phyloP scores from a whole-genome alignment of 2,113 vertebrate genomes.

The Aythya baeri region DNA sequence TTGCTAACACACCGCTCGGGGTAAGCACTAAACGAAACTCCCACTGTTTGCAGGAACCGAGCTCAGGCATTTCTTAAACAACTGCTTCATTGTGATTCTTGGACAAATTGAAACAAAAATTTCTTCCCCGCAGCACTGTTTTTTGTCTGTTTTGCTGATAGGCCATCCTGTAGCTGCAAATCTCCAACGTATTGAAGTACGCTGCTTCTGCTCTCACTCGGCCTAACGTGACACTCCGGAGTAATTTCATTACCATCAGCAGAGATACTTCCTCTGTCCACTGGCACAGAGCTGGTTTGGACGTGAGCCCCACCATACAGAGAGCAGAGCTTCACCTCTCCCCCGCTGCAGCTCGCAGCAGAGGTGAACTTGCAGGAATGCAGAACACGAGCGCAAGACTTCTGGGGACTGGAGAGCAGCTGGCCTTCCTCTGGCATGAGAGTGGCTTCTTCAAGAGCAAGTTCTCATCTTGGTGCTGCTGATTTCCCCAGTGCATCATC shows the following conservation, averaged over 20 bases:
- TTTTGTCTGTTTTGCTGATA: constrained; percentile 7
- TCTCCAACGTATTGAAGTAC: not conserved
- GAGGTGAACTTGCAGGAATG: not conserved
- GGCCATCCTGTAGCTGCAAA: not conserved
- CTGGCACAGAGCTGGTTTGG: not conserved
- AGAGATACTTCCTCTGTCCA: not conserved
- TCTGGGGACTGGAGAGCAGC: not conserved
- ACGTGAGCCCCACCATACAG: not conserved
- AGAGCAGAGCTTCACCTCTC: not conserved
- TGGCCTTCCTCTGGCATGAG: not conserved
- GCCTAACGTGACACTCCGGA: not conserved
- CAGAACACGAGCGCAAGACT: not conserved
- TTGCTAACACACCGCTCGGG: constrained; percentile 18
- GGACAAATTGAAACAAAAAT: constrained; percentile 58
- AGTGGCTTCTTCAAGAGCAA: not conserved
- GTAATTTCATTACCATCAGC: not conserved
- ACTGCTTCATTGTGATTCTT: constrained; percentile 39
- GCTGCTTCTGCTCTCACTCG: not conserved
- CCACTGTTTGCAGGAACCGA: constrained; percentile 33
- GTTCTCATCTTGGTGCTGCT: not conserved
- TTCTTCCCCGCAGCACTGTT: not conserved
- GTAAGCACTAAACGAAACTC: not conserved
- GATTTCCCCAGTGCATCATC: not conserved
- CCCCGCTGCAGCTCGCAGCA: not conserved
- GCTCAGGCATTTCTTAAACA: constrained; percentile 23